Evolutionary conservation across 2,797 vertebrate genomes (phyloP), one percentile per base, ranked within the genome.

Genomic region (Amniataba percoides): DNA sequence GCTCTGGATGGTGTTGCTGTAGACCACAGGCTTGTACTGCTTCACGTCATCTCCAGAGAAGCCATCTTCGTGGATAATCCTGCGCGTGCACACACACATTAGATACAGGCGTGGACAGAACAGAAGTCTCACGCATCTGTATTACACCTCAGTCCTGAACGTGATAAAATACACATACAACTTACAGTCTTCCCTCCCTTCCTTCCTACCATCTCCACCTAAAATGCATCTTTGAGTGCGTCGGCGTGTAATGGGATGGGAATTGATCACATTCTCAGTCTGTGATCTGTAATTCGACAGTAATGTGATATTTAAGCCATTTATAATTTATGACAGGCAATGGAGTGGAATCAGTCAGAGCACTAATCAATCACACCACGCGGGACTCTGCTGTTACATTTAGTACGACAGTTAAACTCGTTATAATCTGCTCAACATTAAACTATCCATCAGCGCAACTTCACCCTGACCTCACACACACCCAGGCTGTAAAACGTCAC

Each of bases 1-100:
- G 86, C 97, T 99, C 93, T 99, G 98, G 89, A 99, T 97, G 71
- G 98, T 99, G 95, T 99, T 99, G 95, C 98, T 99, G 94, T 98
- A 99, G 91, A 99, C 97, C 84, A 99, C 97, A 45, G 97, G 97
- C 95, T 97, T 98, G 84, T 99, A 99, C 21, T 98, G 98, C 90
- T 97, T 98, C 92, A 98, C 97, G 83, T 99, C 98, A 70, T 99
- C 98, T 88, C 98, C 98, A 23, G 97, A 98, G 92, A 99, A 99
- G 72, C 98, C 98, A 88, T 99, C 97, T 91, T 99, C 98, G 71
- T 99, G 98, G 92, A 99, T 99, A 94, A 99, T 99, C 96, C 98
- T 99, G 94, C 87, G 87, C 56, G 84, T 23, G 78, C 64, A 86
- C 77, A 90, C 58, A 88, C 74, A 92, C 80, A 81, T 92, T 84